Evolutionary conservation across 2,797 vertebrate species (phyloP), one percentile per base, ranked within the genome.

Genomic region (Oreochromis mossambicus): DNA sequence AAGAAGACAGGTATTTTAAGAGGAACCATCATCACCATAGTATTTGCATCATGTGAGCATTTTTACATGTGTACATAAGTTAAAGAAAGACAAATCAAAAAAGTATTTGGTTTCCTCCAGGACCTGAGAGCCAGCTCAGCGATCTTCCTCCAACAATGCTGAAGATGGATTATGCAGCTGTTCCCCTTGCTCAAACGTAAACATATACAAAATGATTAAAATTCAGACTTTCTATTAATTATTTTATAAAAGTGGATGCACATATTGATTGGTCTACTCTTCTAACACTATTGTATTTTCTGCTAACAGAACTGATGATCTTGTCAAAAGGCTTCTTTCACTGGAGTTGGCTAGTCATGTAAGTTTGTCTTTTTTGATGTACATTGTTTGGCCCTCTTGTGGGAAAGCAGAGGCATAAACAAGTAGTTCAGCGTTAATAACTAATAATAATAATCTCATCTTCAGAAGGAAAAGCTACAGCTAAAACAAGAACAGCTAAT

Each of bases 311-410:
- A 95, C 97, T 24, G 97, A 98, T 29, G 97, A 97, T 86, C 29
- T 99, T 6, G 97, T 99, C 81, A 98, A 92, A 94, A 97, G 96
- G 83, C 87, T 99, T 26, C 89, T 99, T 81, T 97, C 98, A 1
- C 85, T 99, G 96, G 98, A 99, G 93, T 96, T 99, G 92, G 98
- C 97, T 9, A 97, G 86, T 89, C 96, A 97, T 89, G 99, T 99
- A 91, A 96, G 98, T n/a, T 70, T 17, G 5, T 26, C 14, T 43
- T 13, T 32, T 51, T 50, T 50, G 15, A 75, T 50, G 15, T 73
- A 32, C 15, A 19, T 19, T 29, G 41, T 19, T 73, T 48, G 68
- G 41, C 15, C 68, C 15, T 3, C 0, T 19, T 29, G 9, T 73
- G 9, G 15, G 41, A 73, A 73, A 73, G 9, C 12, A 12, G 0